These are phyloP conservation scores for Julus scandinavius DNA, from an alignment of 2,888 invertebrate species.

Conservation along the genomic window DNA sequence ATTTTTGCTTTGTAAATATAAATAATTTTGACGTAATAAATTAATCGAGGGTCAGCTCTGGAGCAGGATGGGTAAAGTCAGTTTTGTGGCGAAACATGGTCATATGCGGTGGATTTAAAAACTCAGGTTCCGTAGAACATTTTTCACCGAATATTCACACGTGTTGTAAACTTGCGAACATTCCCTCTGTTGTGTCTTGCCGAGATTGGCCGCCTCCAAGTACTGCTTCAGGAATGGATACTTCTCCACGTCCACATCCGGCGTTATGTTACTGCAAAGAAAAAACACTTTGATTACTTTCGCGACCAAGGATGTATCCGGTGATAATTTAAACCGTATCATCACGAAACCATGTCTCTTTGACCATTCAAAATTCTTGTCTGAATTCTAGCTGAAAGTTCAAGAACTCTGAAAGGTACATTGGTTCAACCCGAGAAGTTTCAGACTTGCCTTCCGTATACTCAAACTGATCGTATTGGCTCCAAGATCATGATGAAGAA, in stretches of 20 bases:
- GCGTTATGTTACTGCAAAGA: constrained; percentile 48
- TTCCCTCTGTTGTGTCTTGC: constrained; percentile 56
- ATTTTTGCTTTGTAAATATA: background rate
- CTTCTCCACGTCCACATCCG: constrained; percentile 34
- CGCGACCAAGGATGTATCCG: no score
- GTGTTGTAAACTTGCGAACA: constrained; percentile 57
- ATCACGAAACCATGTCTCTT: no score
- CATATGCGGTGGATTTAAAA: background rate
- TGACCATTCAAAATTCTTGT: no score
- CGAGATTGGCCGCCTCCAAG: constrained; percentile 57
- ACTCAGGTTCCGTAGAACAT: constrained; percentile 57
- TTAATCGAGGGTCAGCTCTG: constrained; percentile 2
- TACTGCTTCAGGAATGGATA: constrained; percentile 55
- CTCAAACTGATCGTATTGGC: background rate
- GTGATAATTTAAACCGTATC: no score
- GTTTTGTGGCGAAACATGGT: background rate
- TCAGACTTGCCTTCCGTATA: background rate
- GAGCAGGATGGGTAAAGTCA: background rate
- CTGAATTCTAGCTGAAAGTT: no score
- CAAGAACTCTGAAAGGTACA: no score
- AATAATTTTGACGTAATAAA: constrained; percentile 21
- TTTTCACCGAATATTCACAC: constrained; percentile 57
- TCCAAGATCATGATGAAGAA: background rate
- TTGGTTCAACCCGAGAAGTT: no score
- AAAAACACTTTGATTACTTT: background rate